Percentiles rank a stretch among this genome's conserved stretches.
Conservation (phyloP, 2,797 vertebrate genomes). For the Argya squamiceps region DNA sequence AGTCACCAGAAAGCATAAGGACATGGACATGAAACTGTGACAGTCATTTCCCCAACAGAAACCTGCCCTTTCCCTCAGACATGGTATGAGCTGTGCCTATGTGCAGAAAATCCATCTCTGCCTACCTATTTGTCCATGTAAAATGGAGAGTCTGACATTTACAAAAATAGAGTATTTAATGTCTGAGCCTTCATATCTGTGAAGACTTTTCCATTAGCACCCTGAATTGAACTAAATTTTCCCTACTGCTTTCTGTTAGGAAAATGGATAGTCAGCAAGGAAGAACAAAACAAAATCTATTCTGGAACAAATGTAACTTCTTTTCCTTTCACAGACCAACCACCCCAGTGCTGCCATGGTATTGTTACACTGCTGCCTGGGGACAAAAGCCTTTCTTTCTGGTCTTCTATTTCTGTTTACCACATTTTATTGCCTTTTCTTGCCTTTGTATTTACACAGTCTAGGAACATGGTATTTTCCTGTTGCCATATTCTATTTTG, state of each 20-base stretch:
- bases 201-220: background rate
- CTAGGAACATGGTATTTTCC: background rate
- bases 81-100: background rate
- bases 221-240: background rate
- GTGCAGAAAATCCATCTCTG: background rate
- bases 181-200: background rate
- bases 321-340: constrained; percentile 5
- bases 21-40: background rate
- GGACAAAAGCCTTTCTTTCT: constrained; percentile 26
- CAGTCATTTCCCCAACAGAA: background rate
- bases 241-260: background rate
- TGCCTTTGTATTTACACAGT: background rate
- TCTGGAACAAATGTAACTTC: background rate
- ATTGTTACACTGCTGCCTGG: background rate
- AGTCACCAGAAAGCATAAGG: background rate
- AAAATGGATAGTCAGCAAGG: constrained; percentile 6
- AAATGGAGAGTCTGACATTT: background rate
- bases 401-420: background rate
- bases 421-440: background rate
- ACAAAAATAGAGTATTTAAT: background rate
- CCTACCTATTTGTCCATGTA: background rate
- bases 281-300: background rate
- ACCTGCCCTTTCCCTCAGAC: background rate
- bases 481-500: background rate
- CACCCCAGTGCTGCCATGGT: background rate